These are phyloP conservation scores for Megalopta genalis DNA, from an alignment of 1,140 invertebrate genomes.

Conservation along the genomic window DNA sequence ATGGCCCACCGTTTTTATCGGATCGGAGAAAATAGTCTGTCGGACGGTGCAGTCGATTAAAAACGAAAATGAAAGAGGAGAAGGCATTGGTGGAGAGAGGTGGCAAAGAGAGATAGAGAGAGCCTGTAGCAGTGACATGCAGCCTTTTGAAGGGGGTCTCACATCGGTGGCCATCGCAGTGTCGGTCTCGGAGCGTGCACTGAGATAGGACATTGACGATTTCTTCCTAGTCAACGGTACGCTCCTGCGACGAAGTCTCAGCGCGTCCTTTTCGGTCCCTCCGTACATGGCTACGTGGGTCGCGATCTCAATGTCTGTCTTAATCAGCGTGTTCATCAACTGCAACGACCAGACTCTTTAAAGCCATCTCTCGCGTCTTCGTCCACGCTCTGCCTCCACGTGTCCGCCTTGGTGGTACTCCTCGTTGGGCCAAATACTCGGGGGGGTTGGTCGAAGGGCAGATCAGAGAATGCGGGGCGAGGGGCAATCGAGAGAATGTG, in stretches of 20 bases:
- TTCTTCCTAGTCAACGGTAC: conserved; percentile 79
- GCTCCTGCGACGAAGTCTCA: conserved; percentile 76
- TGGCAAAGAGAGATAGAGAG: conserved; percentile 10
- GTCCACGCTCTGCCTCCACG: neutral
- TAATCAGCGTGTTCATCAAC: conserved; percentile 90
- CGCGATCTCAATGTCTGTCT: conserved; percentile 88
- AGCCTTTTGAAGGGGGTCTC: conserved; percentile 70
- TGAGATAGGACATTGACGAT: conserved; percentile 79
- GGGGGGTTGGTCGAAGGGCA: too few relatives aligned
- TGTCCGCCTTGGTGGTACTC: conserved; percentile 21
- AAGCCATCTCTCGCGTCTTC: conserved; percentile 48
- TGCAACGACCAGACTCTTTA: conserved; percentile 80
- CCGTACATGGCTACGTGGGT: conserved; percentile 82
- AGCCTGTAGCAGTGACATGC: conserved; percentile 57
- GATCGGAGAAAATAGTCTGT: too few relatives aligned
- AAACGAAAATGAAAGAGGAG: too few relatives aligned
- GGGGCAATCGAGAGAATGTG: conserved; percentile 8
- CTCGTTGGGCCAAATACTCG: conserved; percentile 16
- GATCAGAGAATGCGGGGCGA: neutral
- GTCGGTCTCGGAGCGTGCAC: conserved; percentile 77
- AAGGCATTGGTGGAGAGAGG: neutral
- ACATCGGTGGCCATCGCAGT: conserved; percentile 77
- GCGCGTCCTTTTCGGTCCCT: conserved; percentile 77
- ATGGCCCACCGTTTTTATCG: too few relatives aligned
- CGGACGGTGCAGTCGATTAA: too few relatives aligned